These are phyloP conservation scores for Pipistrellus pygmaeus DNA, from an alignment of 2,797 vertebrate species.

Conservation along the genomic window DNA sequence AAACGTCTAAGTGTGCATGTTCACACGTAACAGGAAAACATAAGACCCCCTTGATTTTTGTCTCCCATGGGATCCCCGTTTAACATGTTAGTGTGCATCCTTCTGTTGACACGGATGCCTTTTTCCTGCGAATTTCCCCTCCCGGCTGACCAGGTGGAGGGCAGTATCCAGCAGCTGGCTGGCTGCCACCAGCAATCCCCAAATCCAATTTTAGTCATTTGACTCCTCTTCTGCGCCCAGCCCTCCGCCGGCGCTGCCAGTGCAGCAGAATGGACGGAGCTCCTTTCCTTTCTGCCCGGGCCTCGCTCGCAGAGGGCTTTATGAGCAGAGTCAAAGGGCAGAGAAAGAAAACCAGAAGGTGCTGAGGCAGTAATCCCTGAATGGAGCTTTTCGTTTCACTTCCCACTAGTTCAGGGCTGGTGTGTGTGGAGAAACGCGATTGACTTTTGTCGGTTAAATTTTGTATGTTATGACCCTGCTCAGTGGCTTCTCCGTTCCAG, in stretches of 20 bases:
- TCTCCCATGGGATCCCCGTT: not conserved
- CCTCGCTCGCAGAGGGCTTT: not conserved
- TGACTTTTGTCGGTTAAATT: not conserved
- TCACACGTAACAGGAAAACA: not conserved
- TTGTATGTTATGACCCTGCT: not conserved
- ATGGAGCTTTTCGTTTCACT: not conserved
- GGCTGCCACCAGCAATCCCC: not conserved
- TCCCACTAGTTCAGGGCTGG: not conserved
- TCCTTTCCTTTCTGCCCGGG: slow-evolving; percentile 37
- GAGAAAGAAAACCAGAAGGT: not conserved
- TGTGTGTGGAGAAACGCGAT: not conserved
- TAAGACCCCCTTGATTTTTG: not conserved
- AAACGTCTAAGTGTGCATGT: not conserved
- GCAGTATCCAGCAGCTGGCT: not conserved
- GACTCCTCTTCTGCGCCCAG: not conserved
- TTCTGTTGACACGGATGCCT: not conserved
- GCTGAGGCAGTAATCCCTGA: not conserved
- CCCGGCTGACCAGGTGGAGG: not conserved
- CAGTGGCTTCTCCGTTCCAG: not conserved
- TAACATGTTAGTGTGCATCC: not conserved
- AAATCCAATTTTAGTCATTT: slow-evolving; percentile 22
- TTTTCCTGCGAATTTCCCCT: not conserved
- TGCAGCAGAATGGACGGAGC: slow-evolving; percentile 10
- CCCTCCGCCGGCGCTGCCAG: not conserved
- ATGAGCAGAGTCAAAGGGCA: not conserved